phyloP scores from a whole-genome alignment of 2,888 invertebrate species.

The Eristalis intricaria region DNA sequence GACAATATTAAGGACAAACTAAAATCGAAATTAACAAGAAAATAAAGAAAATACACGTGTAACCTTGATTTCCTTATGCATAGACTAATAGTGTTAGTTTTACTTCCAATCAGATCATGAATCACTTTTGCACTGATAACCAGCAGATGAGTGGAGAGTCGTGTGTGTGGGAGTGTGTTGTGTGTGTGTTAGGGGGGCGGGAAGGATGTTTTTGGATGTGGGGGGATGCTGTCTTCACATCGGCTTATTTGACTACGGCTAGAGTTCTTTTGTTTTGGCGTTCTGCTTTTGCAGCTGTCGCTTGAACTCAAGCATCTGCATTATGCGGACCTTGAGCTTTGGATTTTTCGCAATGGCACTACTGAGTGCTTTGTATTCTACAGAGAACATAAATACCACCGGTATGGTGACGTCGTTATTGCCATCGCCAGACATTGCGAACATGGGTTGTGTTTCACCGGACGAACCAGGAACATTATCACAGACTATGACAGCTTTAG shows the following conservation, averaged over 20 bases:
- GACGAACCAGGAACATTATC: slow-evolving; percentile 91
- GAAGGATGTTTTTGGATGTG: neutral
- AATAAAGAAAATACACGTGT: slow-evolving; percentile 36
- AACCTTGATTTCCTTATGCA: slow-evolving; percentile 39
- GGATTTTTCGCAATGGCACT: slow-evolving; percentile 84
- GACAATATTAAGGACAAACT: slow-evolving; percentile 21
- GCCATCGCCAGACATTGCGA: slow-evolving; percentile 98
- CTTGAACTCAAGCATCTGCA: slow-evolving; percentile 81
- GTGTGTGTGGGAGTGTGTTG: neutral
- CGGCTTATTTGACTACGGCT: slow-evolving; percentile 39
- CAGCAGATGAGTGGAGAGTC: neutral
- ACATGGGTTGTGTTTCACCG: slow-evolving; percentile 89
- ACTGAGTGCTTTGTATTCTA: slow-evolving; percentile 87
- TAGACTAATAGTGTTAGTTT: slow-evolving; percentile 24
- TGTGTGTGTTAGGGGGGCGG: neutral
- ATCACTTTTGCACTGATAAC: neutral
- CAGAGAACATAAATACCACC: slow-evolving; percentile 92
- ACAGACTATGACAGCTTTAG: slow-evolving; percentile 91
- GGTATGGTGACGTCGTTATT: slow-evolving; percentile 93
- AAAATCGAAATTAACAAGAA: slow-evolving; percentile 42
- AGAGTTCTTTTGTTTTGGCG: slow-evolving; percentile 62
- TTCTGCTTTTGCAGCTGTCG: slow-evolving; percentile 75
- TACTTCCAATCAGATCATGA: slow-evolving; percentile 13
- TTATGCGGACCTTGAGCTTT: slow-evolving; percentile 81
- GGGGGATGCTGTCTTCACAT: neutral